Evolutionary conservation across 1,140 invertebrate genomes (phyloP).

Genomic region (Idris sp.): DNA sequence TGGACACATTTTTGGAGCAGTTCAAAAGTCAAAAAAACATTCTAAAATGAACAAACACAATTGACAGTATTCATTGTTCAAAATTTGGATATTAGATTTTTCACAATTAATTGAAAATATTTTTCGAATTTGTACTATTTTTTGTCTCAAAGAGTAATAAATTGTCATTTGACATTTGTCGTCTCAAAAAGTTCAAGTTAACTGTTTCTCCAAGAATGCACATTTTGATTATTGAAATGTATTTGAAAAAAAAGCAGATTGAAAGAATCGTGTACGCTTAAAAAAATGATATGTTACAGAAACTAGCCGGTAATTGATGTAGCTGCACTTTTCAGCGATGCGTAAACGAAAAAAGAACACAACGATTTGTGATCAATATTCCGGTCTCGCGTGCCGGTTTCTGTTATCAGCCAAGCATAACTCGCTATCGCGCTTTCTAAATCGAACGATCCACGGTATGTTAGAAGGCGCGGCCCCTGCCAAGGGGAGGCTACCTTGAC

Average conservation of each 20-base stretch:
- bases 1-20: too few relatives aligned
- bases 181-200: conserved; percentile 34
- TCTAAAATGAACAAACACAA: too few relatives aligned
- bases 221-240: conserved; percentile 19
- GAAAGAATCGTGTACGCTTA: conserved; percentile 10
- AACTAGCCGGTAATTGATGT: conserved; percentile 50
- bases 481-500: conserved; percentile 41
- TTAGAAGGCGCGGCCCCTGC: conserved; percentile 56
- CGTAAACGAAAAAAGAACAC: conserved; percentile 50
- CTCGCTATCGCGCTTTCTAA: conserved; percentile 59
- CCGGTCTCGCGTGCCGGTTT: conserved; percentile 53
- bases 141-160: too few relatives aligned
- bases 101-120: too few relatives aligned
- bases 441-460: conserved; percentile 61
- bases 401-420: conserved; percentile 58
- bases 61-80: too few relatives aligned
- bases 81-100: too few relatives aligned
- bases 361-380: conserved; percentile 60
- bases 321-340: conserved; percentile 55
- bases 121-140: too few relatives aligned
- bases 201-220: conserved; percentile 29
- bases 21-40: too few relatives aligned
- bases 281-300: conserved; percentile 43
- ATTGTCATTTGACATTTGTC: too few relatives aligned
- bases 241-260: conserved; percentile 11